A percentile compares a stretch with the other conserved stretches of the same genome.
These are phyloP conservation scores for Sericinus montela DNA, from an alignment of 2,888 invertebrate species.

Conservation along the genomic window DNA sequence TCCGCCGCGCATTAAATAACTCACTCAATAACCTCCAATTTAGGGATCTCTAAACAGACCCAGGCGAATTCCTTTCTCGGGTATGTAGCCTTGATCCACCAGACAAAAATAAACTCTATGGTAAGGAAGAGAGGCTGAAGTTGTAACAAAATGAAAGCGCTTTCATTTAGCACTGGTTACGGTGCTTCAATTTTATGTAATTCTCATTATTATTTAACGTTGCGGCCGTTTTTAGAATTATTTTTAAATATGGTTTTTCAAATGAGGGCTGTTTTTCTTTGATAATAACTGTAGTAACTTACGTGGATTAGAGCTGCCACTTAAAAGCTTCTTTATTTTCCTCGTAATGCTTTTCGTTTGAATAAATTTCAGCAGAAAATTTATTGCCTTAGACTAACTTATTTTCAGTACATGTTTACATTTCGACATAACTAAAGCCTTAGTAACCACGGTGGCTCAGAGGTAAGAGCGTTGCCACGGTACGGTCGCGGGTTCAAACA, in stretches of 20 bases:
- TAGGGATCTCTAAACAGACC: constrained; percentile 41
- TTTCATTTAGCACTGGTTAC: constrained; percentile 27
- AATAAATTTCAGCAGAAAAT: too few relatives aligned
- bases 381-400: too few relatives aligned
- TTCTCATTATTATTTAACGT: constrained; percentile 65
- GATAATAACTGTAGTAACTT: constrained; percentile 17
- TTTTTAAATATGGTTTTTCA: constrained; percentile 30
- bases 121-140: constrained; percentile 22
- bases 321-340: constrained; percentile 6
- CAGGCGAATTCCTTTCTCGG: constrained; percentile 35
- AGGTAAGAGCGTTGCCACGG: too few relatives aligned
- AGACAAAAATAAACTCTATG: constrained; percentile 28
- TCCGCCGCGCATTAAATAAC: constrained; percentile 61
- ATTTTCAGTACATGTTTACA: too few relatives aligned
- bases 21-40: constrained; percentile 73
- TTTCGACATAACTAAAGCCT: too few relatives aligned
- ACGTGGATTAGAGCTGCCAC: constrained; percentile 11
- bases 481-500: too few relatives aligned
- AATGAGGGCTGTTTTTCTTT: constrained; percentile 20
- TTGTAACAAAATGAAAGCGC: constrained; percentile 7
- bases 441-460: too few relatives aligned
- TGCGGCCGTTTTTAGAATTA: constrained; percentile 37
- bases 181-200: constrained; percentile 54
- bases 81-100: constrained; percentile 39
- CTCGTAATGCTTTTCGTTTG: too few relatives aligned